phyloP scores from a whole-genome alignment of 1,140 invertebrate species.

The Pseudomyrmex flavicornis region DNA sequence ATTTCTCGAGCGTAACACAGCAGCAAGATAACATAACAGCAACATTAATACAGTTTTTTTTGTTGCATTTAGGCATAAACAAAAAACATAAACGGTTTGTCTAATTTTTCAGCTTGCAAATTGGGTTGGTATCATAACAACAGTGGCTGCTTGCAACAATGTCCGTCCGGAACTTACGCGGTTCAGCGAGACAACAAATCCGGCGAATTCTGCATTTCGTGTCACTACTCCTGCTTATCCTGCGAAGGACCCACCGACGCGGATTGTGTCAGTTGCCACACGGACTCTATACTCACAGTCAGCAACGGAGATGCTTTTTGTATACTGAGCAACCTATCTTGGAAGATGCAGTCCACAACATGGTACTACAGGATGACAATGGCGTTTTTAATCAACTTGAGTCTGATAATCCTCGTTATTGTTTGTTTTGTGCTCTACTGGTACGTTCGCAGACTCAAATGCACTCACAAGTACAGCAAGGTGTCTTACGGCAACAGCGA shows the following conservation, averaged over 20 bases:
- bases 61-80: not conserved
- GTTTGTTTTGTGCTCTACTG: slow-evolving; percentile 49
- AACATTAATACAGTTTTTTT: slow-evolving; percentile 5
- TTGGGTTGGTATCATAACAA: slow-evolving; percentile 57
- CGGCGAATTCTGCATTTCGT: slow-evolving; percentile 60
- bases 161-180: slow-evolving; percentile 65
- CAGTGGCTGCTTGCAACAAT: slow-evolving; percentile 56
- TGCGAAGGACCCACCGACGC: slow-evolving; percentile 73
- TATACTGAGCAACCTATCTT: slow-evolving; percentile 68
- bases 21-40: slow-evolving; percentile 1
- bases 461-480: slow-evolving; percentile 66
- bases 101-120: slow-evolving; percentile 74
- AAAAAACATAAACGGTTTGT: slow-evolving; percentile 54
- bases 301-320: slow-evolving; percentile 63
- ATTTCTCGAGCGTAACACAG: not conserved
- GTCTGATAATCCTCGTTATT: not conserved
- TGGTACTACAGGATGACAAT: slow-evolving; percentile 76
- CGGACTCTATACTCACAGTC: slow-evolving; percentile 62
- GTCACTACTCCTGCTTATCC: slow-evolving; percentile 75
- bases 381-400: slow-evolving; percentile 62
- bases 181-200: slow-evolving; percentile 18
- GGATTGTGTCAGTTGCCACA: slow-evolving; percentile 75
- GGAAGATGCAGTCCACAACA: slow-evolving; percentile 70
- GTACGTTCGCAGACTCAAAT: slow-evolving; percentile 35
- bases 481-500: slow-evolving; percentile 58